These are phyloP conservation scores for Theropithecus gelada DNA, from an alignment of 2,113 vertebrate species.

Conservation along the genomic window DNA sequence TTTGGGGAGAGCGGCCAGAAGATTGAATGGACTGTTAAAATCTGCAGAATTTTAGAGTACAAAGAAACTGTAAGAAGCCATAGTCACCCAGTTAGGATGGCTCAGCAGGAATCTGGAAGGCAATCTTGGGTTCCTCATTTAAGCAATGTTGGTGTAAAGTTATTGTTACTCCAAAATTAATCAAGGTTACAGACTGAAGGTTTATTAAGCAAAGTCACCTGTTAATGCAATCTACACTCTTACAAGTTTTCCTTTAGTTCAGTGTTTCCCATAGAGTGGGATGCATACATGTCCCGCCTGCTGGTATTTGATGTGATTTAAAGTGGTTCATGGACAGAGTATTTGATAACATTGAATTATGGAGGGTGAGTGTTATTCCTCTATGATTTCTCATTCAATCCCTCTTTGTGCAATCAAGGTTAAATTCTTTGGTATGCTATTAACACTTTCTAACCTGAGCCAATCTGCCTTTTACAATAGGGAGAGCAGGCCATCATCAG, in stretches of 20 bases:
- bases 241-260: neutral
- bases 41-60: neutral
- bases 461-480: neutral
- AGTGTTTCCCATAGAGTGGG: neutral
- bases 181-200: neutral
- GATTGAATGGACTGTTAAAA: neutral
- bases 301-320: neutral
- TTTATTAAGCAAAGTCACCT: neutral
- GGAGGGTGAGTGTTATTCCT: neutral
- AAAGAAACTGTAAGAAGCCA: neutral
- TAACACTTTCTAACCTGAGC: neutral
- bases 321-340: neutral
- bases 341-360: neutral
- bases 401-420: neutral
- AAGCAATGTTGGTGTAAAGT: neutral
- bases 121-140: neutral
- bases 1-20: neutral
- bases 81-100: neutral
- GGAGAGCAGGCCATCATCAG: neutral
- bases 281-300: neutral
- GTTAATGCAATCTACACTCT: neutral
- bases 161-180: neutral
- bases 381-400: neutral
- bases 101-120: neutral
- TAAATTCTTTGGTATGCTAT: neutral